Evolutionary conservation across 2,888 invertebrate species (phyloP).

Genomic region (Rambutsinella grinnellia): DNA sequence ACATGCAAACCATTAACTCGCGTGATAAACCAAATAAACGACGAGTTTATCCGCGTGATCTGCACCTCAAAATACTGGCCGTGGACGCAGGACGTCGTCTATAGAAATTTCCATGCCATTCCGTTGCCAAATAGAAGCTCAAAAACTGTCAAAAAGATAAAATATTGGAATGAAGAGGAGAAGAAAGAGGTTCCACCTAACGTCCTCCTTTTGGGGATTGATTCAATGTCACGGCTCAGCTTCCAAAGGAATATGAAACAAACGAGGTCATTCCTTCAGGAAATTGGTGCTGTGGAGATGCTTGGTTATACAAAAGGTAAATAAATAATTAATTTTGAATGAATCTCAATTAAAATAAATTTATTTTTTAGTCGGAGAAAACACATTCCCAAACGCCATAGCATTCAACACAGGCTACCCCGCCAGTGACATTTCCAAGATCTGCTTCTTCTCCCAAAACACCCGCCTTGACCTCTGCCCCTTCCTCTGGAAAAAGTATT

Average conservation of each 20-base stretch:
- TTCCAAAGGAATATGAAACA: conserved; percentile 20
- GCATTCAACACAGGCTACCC: conserved; percentile 27
- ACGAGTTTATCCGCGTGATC: conserved; percentile 47
- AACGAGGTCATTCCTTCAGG: conserved; percentile 7
- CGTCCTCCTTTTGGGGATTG: conserved; percentile 33
- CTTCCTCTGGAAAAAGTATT: conserved; percentile 44
- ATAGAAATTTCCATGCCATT: conserved; percentile 41
- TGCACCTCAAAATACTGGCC: conserved; percentile 39
- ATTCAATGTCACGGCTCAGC: conserved; percentile 39
- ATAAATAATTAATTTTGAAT: background rate
- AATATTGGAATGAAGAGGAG: no score
- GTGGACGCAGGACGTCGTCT: conserved; percentile 33
- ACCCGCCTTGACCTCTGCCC: conserved; percentile 39
- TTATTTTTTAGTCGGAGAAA: conserved; percentile 41
- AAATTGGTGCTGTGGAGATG: conserved; percentile 43
- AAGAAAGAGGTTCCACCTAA: conserved; percentile 24
- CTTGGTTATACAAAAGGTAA: conserved; percentile 35
- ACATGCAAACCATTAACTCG: conserved; percentile 20
- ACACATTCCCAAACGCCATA: conserved; percentile 42
- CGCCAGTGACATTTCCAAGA: background rate
- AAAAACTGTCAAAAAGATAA: no score
- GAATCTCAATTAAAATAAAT: background rate
- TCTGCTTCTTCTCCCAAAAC: background rate
- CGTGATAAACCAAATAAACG: background rate
- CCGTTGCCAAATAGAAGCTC: no score